Evolutionary conservation across 1,140 invertebrate genomes (phyloP), one percentile per base, ranked within the genome.

Genomic region (Drosophila gunungcola): DNA sequence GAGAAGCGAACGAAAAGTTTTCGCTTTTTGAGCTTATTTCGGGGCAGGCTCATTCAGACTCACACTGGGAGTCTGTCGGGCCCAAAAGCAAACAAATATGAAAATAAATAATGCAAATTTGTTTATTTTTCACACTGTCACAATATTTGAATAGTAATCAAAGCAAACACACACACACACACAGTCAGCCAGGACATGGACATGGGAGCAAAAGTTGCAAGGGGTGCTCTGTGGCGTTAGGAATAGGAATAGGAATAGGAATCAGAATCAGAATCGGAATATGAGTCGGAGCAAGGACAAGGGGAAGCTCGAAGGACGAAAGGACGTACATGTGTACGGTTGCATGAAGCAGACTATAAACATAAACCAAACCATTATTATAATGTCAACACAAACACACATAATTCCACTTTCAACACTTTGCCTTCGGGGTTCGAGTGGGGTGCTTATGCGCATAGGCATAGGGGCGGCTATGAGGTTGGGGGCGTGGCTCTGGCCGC

Each of bases 321-420:
- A 65, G 72, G 70, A 67, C 62, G 72, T 65, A 61, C 73, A 75
- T 69, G 75, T 57, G 73, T 67, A 64, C 48, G 61, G 49, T 42
- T 80, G 78, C 72, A 81, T 82, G 68, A 57, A 68, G 58, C 58
- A 82, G 78, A 82, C 79, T 82, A 82, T 82, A 82, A 82, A 82
- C 79, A 82, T 81, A 81, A 82, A 82, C 79, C 79, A 82, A 81
- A 82, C 79, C 79, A 82, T 82, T 82, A 82, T 82, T 82, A 82
- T 82, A 82, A 82, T 82, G 79, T 82, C 79, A 82, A 82, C 79
- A 82, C 79, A 81, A 81, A 81, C 78, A 82, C 79, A 81, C 79
- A 81, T 81, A 81, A 81, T 81, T 81, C 78, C 73, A 81, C 79
- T 81, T 81, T 81, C 79, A 81, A 81, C 79, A 81, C 79, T 81